phyloP scores from a whole-genome alignment of 2,113 vertebrate species.

The Pelmatolapia mariae region DNA sequence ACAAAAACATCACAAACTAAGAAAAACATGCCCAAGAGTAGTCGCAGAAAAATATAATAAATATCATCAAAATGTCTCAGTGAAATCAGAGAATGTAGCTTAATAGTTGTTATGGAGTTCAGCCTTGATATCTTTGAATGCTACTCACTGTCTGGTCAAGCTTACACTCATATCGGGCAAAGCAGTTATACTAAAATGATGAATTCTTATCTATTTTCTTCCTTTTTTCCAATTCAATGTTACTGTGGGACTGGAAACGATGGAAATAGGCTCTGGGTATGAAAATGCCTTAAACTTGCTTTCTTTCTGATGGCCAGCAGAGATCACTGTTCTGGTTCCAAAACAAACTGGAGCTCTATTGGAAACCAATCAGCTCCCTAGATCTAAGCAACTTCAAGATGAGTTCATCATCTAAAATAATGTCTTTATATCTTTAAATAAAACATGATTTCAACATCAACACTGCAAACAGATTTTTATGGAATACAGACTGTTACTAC shows the following conservation, averaged over 20 bases:
- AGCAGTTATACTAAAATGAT: neutral
- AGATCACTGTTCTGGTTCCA: neutral
- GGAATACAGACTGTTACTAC: neutral
- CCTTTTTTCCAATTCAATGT: neutral
- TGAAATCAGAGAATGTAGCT: neutral
- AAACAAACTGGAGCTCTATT: neutral
- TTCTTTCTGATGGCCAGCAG: neutral
- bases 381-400: neutral
- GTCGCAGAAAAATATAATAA: neutral
- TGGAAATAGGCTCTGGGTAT: neutral
- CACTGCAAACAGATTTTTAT: neutral
- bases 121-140: neutral
- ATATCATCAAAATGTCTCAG: neutral
- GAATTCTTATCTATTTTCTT: neutral
- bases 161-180: neutral
- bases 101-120: neutral
- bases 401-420: neutral
- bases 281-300: neutral
- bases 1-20: neutral
- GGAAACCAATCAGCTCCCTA: neutral
- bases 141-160: neutral
- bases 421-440: neutral
- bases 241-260: neutral
- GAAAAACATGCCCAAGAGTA: neutral
- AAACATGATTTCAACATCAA: neutral